phyloP scores from a whole-genome alignment of 2,113 vertebrate genomes.

The Carlito syrichta region DNA sequence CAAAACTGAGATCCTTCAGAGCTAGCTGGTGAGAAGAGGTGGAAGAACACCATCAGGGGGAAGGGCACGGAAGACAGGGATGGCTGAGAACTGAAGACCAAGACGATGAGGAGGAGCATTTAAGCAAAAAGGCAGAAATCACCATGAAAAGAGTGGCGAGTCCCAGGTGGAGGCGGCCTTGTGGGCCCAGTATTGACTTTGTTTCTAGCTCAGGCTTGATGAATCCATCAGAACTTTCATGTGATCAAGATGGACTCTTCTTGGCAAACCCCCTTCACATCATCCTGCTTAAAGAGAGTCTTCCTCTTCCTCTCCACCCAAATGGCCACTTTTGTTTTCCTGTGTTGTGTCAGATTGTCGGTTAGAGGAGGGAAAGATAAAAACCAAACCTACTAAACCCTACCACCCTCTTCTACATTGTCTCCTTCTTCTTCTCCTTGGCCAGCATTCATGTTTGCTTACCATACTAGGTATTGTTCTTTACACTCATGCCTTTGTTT shows the following conservation, averaged over 20 bases:
- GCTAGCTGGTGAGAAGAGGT: background rate
- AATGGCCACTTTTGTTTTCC: background rate
- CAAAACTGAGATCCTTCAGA: background rate
- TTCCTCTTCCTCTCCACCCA: background rate
- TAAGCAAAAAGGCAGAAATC: background rate
- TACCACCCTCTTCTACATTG: background rate
- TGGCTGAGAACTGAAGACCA: background rate
- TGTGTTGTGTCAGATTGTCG: background rate
- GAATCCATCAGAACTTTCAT: background rate
- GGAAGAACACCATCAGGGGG: background rate
- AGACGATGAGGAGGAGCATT: background rate
- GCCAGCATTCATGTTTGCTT: background rate
- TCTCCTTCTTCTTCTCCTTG: background rate
- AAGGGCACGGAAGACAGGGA: background rate
- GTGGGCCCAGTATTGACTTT: background rate
- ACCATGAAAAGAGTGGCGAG: background rate
- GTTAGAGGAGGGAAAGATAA: background rate
- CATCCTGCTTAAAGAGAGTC: background rate
- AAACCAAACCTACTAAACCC: background rate
- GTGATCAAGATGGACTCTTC: background rate
- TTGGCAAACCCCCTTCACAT: background rate
- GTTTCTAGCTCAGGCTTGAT: background rate
- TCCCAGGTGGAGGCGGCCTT: accelerated
- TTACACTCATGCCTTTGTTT: background rate
- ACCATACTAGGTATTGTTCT: background rate